phyloP scores from a whole-genome alignment of 1,140 invertebrate species.

The Ptiloglossa arizonensis region DNA sequence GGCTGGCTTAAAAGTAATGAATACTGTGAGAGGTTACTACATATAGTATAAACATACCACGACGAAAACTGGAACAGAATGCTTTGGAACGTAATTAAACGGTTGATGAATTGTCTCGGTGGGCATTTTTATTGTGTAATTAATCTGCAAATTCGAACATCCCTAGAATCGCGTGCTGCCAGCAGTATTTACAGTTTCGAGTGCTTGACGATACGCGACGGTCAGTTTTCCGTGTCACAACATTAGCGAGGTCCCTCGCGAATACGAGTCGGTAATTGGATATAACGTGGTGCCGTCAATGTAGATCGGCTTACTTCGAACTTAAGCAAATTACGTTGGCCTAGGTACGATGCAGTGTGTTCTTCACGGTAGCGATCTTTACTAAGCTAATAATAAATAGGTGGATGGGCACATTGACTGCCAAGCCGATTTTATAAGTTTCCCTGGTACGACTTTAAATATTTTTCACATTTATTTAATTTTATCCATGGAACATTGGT shows the following conservation, averaged over 20 bases:
- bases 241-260: conserved; percentile 22
- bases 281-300: conserved; percentile 14
- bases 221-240: conserved; percentile 32
- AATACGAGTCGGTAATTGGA: conserved; percentile 50
- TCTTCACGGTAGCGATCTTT: conserved; percentile 37
- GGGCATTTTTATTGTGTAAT: conserved; percentile 18
- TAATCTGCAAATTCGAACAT: conserved; percentile 12
- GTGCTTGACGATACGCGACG: background rate
- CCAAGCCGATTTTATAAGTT: background rate
- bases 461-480: background rate
- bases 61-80: no score
- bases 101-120: background rate
- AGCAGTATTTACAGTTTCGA: conserved; percentile 46
- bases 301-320: conserved; percentile 36
- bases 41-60: no score
- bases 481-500: background rate
- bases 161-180: conserved; percentile 21
- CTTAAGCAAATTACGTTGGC: conserved; percentile 40
- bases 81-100: background rate
- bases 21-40: no score
- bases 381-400: background rate
- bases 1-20: no score
- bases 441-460: background rate
- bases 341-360: conserved; percentile 9
- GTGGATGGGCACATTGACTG: background rate